These are phyloP conservation scores for Pomacea maculata DNA, from an alignment of 1,140 invertebrate genomes.

Conservation along the genomic window DNA sequence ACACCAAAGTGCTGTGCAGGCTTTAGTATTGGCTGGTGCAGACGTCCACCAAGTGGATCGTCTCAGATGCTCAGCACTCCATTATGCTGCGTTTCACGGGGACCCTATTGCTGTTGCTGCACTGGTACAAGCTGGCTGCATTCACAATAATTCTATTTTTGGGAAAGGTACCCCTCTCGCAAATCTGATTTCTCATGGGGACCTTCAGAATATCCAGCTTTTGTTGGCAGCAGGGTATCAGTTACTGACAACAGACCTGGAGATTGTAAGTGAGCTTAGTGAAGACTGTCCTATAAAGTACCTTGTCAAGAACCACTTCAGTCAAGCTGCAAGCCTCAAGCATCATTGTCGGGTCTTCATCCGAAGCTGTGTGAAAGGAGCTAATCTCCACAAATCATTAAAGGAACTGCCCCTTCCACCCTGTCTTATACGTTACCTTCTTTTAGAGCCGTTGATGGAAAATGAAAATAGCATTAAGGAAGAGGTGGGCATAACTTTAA, in stretches of 20 bases:
- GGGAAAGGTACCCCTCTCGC: constrained; percentile 49
- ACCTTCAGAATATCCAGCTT: constrained; percentile 30
- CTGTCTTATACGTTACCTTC: neutral
- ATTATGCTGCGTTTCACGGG: constrained; percentile 49
- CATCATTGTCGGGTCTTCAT: constrained; percentile 15
- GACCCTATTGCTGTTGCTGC: constrained; percentile 27
- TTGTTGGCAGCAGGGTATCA: constrained; percentile 46
- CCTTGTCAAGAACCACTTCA: neutral
- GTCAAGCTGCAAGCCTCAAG: constrained; percentile 6
- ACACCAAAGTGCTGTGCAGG: constrained; percentile 31
- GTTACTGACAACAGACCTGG: constrained; percentile 27
- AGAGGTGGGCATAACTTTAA: too few species aligned
- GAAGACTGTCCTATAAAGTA: neutral
- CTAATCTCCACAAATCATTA: constrained; percentile 13
- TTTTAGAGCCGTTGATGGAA: neutral
- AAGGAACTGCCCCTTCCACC: constrained; percentile 10
- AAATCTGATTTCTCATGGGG: constrained; percentile 40
- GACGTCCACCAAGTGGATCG: constrained; percentile 38
- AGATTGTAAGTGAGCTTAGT: neutral
- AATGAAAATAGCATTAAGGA: neutral
- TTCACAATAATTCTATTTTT: constrained; percentile 44
- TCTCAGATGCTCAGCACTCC: constrained; percentile 48
- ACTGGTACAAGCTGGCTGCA: constrained; percentile 45
- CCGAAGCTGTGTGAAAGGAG: constrained; percentile 10
- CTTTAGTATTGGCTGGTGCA: constrained; percentile 46